Evolutionary conservation across 2,888 invertebrate genomes (phyloP).

Genomic region (Drosophila neutralis): DNA sequence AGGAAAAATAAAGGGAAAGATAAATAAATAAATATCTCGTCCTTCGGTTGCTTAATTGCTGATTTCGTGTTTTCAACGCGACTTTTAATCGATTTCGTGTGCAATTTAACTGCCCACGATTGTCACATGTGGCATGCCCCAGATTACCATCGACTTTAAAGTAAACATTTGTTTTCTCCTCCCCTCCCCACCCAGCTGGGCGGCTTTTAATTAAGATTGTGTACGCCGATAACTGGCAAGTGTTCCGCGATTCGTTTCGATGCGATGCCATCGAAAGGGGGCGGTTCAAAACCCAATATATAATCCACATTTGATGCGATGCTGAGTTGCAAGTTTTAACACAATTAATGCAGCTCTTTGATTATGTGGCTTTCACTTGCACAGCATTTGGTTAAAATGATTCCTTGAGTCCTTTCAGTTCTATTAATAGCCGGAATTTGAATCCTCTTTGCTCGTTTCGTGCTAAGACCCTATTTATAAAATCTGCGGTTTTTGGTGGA

Average conservation of each 20-base stretch:
- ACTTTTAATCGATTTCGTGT: slow-evolving; percentile 69
- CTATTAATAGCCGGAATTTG: neutral
- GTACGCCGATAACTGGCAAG: slow-evolving; percentile 64
- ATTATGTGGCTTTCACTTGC: slow-evolving; percentile 2
- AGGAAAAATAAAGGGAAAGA: slow-evolving; percentile 16
- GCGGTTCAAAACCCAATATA: slow-evolving; percentile 37
- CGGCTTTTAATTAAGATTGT: slow-evolving; percentile 75
- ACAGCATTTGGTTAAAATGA: neutral
- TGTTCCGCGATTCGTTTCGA: slow-evolving; percentile 37
- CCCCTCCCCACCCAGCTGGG: slow-evolving; percentile 26
- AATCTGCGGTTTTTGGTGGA: neutral
- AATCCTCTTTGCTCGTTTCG: neutral
- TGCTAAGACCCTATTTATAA: neutral
- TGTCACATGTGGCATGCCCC: slow-evolving; percentile 56
- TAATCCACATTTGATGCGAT: slow-evolving; percentile 14
- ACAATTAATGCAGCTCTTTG: neutral
- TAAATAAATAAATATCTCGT: slow-evolving; percentile 48
- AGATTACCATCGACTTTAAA: slow-evolving; percentile 67
- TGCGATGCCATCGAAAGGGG: slow-evolving; percentile 33
- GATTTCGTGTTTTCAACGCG: slow-evolving; percentile 70
- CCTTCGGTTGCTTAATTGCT: slow-evolving; percentile 70
- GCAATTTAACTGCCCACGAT: slow-evolving; percentile 65
- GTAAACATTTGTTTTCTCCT: slow-evolving; percentile 73
- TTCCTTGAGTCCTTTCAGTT: neutral
- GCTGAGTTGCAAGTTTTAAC: slow-evolving; percentile 2